phyloP scores from a whole-genome alignment of 2,888 invertebrate species.

The Linyphia triangularis region DNA sequence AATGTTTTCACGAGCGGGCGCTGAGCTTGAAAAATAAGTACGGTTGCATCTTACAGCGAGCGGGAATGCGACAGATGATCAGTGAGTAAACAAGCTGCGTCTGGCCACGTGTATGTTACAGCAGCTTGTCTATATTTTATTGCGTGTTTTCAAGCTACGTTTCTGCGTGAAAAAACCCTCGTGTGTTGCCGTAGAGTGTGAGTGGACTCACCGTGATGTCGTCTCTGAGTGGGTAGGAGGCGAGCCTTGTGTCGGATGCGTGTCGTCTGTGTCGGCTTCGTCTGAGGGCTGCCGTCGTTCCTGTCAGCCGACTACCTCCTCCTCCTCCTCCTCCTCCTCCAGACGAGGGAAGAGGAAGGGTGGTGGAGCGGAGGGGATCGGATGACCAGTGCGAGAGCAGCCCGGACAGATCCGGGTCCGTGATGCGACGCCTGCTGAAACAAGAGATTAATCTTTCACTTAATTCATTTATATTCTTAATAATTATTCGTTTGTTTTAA shows the following conservation, averaged over 20 bases:
- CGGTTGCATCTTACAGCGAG: too few species aligned
- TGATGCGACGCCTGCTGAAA: constrained; percentile 62
- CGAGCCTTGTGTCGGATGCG: constrained; percentile 82
- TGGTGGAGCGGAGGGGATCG: constrained; percentile 39
- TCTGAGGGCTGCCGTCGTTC: constrained; percentile 78
- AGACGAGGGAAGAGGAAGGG: constrained; percentile 49
- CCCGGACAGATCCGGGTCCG: constrained; percentile 74
- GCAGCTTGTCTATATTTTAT: too few species aligned
- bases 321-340: constrained; percentile 30
- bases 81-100: too few species aligned
- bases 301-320: constrained; percentile 68
- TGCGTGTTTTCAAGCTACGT: too few species aligned
- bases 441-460: too few species aligned
- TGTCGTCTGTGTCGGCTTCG: constrained; percentile 81
- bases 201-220: constrained; percentile 38
- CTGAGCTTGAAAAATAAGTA: too few species aligned
- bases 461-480: too few species aligned
- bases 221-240: constrained; percentile 80
- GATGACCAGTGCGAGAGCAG: constrained; percentile 69
- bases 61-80: too few species aligned
- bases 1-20: too few species aligned
- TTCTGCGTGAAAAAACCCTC: too few species aligned
- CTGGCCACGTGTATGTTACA: too few species aligned
- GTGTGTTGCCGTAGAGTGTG: not conserved
- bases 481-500: too few species aligned